Evolutionary conservation across 2,113 vertebrate genomes (phyloP).

Genomic region (Bolborhynchus lineola): DNA sequence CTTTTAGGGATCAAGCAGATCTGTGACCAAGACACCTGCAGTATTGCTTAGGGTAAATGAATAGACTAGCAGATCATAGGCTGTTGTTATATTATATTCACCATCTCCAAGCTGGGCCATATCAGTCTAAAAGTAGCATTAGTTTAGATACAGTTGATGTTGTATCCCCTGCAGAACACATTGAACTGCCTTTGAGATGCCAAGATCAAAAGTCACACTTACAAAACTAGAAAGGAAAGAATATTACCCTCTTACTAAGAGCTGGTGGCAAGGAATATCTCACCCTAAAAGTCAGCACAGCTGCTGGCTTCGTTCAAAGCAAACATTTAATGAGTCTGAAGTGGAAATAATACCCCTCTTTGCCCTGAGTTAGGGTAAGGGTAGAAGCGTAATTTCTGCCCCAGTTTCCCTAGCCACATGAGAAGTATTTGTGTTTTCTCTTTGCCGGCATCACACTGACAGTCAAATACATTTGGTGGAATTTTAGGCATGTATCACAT

Average conservation of each 20-base stretch:
- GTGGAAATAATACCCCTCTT: background rate
- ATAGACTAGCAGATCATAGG: background rate
- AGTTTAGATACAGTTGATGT: background rate
- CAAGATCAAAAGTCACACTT: background rate
- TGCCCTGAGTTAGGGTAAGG: background rate
- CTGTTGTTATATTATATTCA: background rate
- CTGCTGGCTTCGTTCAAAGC: background rate
- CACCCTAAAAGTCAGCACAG: background rate
- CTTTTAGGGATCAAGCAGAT: background rate
- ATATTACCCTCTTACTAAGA: background rate
- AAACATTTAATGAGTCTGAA: background rate
- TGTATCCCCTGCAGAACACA: background rate
- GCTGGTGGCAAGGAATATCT: background rate
- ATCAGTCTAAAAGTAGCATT: background rate
- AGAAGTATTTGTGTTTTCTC: background rate
- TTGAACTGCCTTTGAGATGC: background rate
- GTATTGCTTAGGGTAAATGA: background rate
- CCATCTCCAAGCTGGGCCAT: background rate
- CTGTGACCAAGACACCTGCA: background rate
- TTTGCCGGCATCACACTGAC: background rate
- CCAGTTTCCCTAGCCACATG: background rate
- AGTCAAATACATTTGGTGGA: background rate
- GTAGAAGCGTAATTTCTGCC: background rate
- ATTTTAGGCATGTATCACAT: conserved; percentile 21
- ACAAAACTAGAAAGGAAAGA: background rate